phyloP scores from a whole-genome alignment of 1,140 invertebrate species.

The Rhyacophila brunnea region DNA sequence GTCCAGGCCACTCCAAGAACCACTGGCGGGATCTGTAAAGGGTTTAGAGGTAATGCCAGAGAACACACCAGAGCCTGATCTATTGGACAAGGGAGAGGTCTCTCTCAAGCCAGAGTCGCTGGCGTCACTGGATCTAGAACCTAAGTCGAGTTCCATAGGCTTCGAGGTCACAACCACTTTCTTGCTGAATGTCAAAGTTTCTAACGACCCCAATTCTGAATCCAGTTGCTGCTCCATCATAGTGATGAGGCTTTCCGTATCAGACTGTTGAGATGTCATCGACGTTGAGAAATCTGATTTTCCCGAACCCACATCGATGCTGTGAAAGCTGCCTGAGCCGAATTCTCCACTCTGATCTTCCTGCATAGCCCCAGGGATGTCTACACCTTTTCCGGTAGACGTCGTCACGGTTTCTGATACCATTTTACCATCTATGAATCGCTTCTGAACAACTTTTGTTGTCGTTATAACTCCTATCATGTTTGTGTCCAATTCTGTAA shows the following conservation, averaged over 20 bases:
- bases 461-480: constrained; percentile 55
- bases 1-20: constrained; percentile 54
- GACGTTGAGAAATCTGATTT: constrained; percentile 54
- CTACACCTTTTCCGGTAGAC: constrained; percentile 48
- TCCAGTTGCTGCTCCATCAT: constrained; percentile 44
- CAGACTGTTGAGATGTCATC: constrained; percentile 52
- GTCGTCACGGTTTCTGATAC: constrained; percentile 55
- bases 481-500: constrained; percentile 39
- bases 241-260: constrained; percentile 53
- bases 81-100: constrained; percentile 53
- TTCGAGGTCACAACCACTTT: constrained; percentile 18
- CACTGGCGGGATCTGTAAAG: constrained; percentile 56
- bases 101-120: constrained; percentile 48
- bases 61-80: constrained; percentile 50
- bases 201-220: constrained; percentile 23
- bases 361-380: constrained; percentile 42
- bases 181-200: constrained; percentile 36
- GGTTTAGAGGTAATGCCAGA: constrained; percentile 50
- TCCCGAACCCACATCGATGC: constrained; percentile 38
- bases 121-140: constrained; percentile 40
- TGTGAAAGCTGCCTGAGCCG: constrained; percentile 34
- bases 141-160: constrained; percentile 25
- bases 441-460: constrained; percentile 56
- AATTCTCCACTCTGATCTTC: constrained; percentile 34
- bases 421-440: constrained; percentile 54